Evolutionary conservation across 37 sponge, comb jelly and placozoan species (phyloP), one percentile per base, ranked within the genome.

Genomic region (Mnemiopsis leidyi): DNA sequence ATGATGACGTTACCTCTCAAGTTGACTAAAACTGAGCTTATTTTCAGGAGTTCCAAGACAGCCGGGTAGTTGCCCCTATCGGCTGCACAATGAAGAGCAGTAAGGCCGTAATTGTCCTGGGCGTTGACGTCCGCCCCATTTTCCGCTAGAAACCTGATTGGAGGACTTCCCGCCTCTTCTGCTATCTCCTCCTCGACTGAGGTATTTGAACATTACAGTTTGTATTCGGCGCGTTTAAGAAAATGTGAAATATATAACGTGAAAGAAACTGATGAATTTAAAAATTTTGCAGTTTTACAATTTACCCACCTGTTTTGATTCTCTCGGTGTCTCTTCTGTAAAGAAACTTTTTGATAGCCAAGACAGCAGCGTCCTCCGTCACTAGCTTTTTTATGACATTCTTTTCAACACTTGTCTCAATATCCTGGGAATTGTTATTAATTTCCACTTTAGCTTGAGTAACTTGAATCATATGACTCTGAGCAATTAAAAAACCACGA

Each of bases 61-160:
- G 90, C 90, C 0, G 90, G 67, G 90, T 85, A 85, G 61, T 85
- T 85, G 1, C 90, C 90, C 29, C 90, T 85, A 38, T 85, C 90
- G 18, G 90, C 90, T 0, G 90, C 90, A 32, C 90, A 85, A 25
- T 85, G 90, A 2, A 85, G 90, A 16, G 90, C 29, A 0, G 95
- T 94, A 40, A 95, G 39, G 0, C 97, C 97, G 30, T 85, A 85
- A 26, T 85, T 61, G 23, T 85, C 90, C 48, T 85, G 90, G 26
- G 90, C 90, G 23, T 85, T 85, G 28, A 85, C 61, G 39, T 85
- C 61, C 2, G 29, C 40, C 2, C 90, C 90, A 3, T 38, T 40
- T 0, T 28, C 40, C 24, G 90, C 40, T 2, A 85, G 61, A 28
- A 24, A 40, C 61, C 35, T 85, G 48, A 85, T 85, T 2, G 90